phyloP scores from a whole-genome alignment of 2,888 invertebrate genomes.

The Galeruca laticollis region DNA sequence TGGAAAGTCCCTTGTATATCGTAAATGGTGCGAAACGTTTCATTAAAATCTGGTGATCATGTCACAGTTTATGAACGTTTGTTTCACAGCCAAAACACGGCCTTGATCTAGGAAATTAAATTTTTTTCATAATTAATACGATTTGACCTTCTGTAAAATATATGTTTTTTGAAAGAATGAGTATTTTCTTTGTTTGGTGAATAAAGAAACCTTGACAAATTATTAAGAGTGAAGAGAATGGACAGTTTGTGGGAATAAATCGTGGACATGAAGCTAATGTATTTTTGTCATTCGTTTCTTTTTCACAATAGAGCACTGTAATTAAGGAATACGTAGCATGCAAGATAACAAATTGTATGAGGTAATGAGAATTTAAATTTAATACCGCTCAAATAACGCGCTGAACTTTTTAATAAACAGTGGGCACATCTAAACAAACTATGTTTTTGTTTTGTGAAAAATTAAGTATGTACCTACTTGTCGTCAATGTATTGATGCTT shows the following conservation, averaged over 20 bases:
- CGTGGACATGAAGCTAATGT: neutral
- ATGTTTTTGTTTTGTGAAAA: no score
- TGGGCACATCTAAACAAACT: no score
- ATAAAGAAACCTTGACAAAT: constrained; percentile 12
- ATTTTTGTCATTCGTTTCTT: neutral
- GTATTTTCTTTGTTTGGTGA: constrained; percentile 22
- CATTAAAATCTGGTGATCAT: constrained; percentile 13
- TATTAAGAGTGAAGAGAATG: neutral
- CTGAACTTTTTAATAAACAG: no score
- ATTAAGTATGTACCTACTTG: no score
- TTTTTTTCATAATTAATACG: constrained; percentile 11
- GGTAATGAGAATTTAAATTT: neutral
- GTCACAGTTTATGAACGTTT: constrained; percentile 17
- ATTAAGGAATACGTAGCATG: neutral
- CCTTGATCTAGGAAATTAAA: constrained; percentile 25
- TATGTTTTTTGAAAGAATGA: constrained; percentile 6
- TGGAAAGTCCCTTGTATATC: constrained; percentile 4
- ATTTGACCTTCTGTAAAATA: constrained; percentile 12
- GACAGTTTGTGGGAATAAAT: constrained; percentile 1
- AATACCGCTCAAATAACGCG: no score
- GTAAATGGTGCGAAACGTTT: constrained; percentile 22
- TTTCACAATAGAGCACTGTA: neutral
- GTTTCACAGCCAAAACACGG: constrained; percentile 16
- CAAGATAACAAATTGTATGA: neutral
- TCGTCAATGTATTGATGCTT: no score